Conservation (phyloP, 2,888 invertebrate species). For the Temnothorax ravouxi region DNA sequence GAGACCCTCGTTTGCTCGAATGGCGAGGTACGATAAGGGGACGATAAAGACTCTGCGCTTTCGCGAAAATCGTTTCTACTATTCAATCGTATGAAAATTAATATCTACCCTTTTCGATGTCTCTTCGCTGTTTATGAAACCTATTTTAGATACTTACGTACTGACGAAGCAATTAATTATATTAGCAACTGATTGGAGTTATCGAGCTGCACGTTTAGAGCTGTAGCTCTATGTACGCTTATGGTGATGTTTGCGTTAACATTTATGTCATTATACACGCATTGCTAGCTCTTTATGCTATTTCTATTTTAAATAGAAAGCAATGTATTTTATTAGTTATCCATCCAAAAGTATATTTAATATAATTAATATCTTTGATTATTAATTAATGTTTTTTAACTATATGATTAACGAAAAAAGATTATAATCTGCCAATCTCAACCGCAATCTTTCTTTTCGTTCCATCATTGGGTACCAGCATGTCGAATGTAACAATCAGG, state of each 20-base stretch:
- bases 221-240: neutral
- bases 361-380: neutral
- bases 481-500: conserved; percentile 66
- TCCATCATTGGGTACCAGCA: conserved; percentile 12
- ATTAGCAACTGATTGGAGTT: conserved; percentile 14
- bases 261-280: neutral
- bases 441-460: conserved; percentile 20
- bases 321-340: neutral
- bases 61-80: conserved; percentile 47
- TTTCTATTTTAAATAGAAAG: neutral
- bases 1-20: conserved; percentile 62
- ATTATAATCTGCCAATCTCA: neutral
- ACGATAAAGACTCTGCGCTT: conserved; percentile 52
- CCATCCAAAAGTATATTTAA: neutral
- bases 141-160: neutral
- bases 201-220: neutral
- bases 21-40: conserved; percentile 59
- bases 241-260: neutral
- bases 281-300: neutral
- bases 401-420: conserved; percentile 1
- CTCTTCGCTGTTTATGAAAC: neutral
- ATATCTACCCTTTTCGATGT: conserved; percentile 37
- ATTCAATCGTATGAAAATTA: conserved; percentile 44
- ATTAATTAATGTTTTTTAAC: conserved; percentile 7
- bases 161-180: conserved; percentile 20